Base-by-base conservation (phyloP, 2,888 invertebrate species). In the Scaptomyza cyrtandrae region DNA sequence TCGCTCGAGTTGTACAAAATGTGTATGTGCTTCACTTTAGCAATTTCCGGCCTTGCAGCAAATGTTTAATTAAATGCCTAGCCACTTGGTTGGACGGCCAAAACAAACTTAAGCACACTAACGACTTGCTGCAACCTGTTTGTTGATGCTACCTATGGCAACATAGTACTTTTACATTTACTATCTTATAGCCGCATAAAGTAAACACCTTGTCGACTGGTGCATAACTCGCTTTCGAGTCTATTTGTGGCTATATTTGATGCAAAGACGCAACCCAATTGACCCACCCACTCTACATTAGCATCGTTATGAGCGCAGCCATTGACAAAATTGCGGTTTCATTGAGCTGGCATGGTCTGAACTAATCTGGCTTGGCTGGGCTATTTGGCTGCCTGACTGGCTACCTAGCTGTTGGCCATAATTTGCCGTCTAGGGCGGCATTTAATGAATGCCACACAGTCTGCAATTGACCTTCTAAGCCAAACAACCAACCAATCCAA, bases 1-100 rank as follows among this genome's bases (percentile, higher is more conserved):
- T n/a, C 11, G 13, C 11, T 11, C 6, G 6, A 14, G 9, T 59
- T 78, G 41, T 57, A 60, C 63, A 49, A 60, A 61, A 52, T 63
- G 56, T 74, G 58, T 67, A 6, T 60, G 59, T 62, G 60, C 46
- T 61, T 52, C 43, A 63, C 71, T 71, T 75, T 67, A 73, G 72
- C 78, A 80, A 83, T 83, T 83, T 83, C 82, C 86, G 82, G 86
- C 46, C 66, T 70, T 69, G 71, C 69, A 66, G 61, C 76, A 65
- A 80, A 68, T 80, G 71, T 86, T 80, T 86, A 86, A 80, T 83
- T 80, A 83, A 81, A 80, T 83, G 78, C 66, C 65, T 56, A 61
- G 49, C 70, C 16, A 43, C 49, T 66, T 50, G 54, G 37, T 11
- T 24, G 27, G 10, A 24, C 24, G 33, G 35, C 46, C 39, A 19